These are phyloP conservation scores for Potorous gilbertii DNA, from an alignment of 2,797 vertebrate genomes.

Conservation along the genomic window DNA sequence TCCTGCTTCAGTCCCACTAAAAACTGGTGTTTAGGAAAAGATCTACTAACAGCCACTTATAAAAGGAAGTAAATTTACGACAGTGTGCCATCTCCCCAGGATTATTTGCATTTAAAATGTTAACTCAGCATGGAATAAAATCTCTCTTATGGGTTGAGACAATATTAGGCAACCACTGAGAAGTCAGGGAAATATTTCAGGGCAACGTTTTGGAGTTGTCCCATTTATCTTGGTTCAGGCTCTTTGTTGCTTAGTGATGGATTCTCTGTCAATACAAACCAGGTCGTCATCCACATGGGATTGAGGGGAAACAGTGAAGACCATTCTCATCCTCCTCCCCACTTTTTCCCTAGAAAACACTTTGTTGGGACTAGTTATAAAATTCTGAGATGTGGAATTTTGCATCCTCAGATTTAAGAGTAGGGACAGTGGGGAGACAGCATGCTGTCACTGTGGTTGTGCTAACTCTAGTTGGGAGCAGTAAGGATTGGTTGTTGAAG, in stretches of 20 bases:
- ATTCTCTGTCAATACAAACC: background rate
- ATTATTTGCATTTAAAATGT: background rate
- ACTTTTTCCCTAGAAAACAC: background rate
- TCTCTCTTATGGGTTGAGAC: background rate
- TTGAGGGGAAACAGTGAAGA: background rate
- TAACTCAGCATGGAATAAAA: background rate
- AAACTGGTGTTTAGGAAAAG: background rate
- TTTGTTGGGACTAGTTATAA: background rate
- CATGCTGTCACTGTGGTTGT: background rate
- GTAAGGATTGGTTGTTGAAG: background rate
- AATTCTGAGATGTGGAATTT: background rate
- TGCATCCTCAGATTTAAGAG: background rate
- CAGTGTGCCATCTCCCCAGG: background rate
- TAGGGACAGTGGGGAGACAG: background rate
- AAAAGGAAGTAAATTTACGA: background rate
- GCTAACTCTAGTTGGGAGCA: background rate
- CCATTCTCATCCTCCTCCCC: background rate
- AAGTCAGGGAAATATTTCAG: background rate
- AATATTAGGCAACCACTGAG: background rate
- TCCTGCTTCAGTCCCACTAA: background rate
- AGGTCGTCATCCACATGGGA: background rate
- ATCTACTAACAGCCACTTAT: background rate
- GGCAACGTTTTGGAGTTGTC: background rate
- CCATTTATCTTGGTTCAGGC: background rate
- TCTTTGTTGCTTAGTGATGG: background rate